These are phyloP conservation scores for Apoda limacodes DNA, from an alignment of 2,888 invertebrate species.

Conservation along the genomic window DNA sequence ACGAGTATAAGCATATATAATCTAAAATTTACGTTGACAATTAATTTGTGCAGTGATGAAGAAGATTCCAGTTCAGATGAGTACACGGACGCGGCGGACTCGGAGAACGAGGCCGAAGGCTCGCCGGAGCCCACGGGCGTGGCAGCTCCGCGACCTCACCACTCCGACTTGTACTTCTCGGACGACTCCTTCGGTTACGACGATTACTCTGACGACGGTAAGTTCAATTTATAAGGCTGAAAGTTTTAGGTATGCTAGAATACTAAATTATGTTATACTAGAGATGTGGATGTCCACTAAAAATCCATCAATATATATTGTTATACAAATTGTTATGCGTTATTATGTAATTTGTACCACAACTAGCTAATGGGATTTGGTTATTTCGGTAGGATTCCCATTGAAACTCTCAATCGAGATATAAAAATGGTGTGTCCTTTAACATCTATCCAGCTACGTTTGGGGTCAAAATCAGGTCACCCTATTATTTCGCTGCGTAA, in stretches of 20 bases:
- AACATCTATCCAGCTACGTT: too few species aligned
- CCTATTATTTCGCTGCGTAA: too few species aligned
- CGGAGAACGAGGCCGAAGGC: constrained; percentile 30
- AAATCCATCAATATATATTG: background rate
- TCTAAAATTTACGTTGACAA: too few species aligned
- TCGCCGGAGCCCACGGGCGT: constrained; percentile 28
- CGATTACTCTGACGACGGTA: constrained; percentile 54
- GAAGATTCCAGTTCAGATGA: constrained; percentile 54
- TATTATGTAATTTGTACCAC: too few species aligned
- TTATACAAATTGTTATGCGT: too few species aligned
- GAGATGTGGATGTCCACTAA: background rate
- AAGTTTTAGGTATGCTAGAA: too few species aligned
- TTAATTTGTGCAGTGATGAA: constrained; percentile 51
- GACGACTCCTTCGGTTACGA: constrained; percentile 59
- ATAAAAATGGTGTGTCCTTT: too few species aligned
- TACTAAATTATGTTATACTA: background rate
- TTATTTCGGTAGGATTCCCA: too few species aligned
- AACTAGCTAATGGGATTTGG: too few species aligned
- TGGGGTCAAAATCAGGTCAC: too few species aligned
- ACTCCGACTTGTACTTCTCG: constrained; percentile 40
- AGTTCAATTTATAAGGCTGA: constrained; percentile 13
- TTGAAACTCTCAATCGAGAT: too few species aligned
- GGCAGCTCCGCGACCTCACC: constrained; percentile 20
- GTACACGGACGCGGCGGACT: constrained; percentile 46
- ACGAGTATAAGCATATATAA: too few species aligned